Evolutionary conservation across 30 jellyfish, hydroid and myxozoan species (phyloP), one percentile per base, ranked within the genome.

Genomic region (Clytia hemisphaerica): DNA sequence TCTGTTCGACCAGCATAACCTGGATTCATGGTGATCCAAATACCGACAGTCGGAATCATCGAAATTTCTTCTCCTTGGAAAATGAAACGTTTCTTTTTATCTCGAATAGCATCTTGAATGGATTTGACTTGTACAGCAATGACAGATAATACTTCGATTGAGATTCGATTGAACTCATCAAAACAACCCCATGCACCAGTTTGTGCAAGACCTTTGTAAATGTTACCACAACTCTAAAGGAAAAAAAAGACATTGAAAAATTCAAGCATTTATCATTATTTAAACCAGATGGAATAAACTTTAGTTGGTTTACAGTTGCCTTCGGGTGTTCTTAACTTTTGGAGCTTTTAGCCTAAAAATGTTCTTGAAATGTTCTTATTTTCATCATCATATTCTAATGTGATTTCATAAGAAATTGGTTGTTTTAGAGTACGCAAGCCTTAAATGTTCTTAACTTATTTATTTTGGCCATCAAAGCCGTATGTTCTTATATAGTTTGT

Each of bases 171-270:
- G 76, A 88, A 88, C 59, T 88, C 97, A 40, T 86, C 96, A 67
- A 86, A 86, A 55, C 96, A 86, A n/a, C 96, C 96, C 96, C 96
- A 86, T 6, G 97, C 97, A 12, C 97, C 97, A 4, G 97, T 72
- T 62, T 88, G 97, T 26, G 97, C 93, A 18, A 88, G 40, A 19
- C 97, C 97, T 51, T 88, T 88, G 93, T 88, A 88, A 24, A 88
- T 88, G 72, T 80, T 80, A 32, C 97, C 97, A 51, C 97, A 88
- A 68, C 97, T 88, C 97, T 88, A 58, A 9, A 1, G 38, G 2
- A 33, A 27, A 2, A 57, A n/a, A n/a, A n/a, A n/a, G n/a, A n/a
- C n/a, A n/a, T 30, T 32, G 25, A 22, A 6, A 57, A 10, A 36
- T 19, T 2, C n/a, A 72, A n/a, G n/a, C n/a, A n/a, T n/a, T n/a